Evolutionary conservation across 2,797 vertebrate genomes (phyloP), one percentile per base, ranked within the genome.

Genomic region (Cyprinodon diabolis): DNA sequence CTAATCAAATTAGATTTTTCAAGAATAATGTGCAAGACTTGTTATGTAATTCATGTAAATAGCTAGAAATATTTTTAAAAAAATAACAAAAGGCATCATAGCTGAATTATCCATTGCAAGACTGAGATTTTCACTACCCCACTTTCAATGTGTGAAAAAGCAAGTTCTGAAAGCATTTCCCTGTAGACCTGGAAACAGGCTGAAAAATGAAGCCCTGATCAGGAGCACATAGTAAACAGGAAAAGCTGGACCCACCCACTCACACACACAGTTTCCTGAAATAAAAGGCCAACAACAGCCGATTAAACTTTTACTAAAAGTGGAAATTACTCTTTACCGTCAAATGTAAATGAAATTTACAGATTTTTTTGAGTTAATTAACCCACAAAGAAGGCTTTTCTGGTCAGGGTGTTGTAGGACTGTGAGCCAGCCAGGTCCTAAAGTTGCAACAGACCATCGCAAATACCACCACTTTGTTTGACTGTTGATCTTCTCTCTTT

Each of bases 211-310:
- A 63, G 60, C 47, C 71, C 21, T 37, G 75, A 71, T 23, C 21
- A 54, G 69, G 51, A 84, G 12, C 55, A 63, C 66, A 71, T 67
- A 84, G 68, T 87, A 87, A 91, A 90, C 87, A 90, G 90, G 86
- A 90, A 89, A 73, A 25, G 57, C 12, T 5, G 30, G 35, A 75
- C 68, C 69, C 82, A 73, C 82, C 70, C 77, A 75, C 69, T 69
- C 80, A 67, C 40, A 25, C 74, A 79, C 69, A 47, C 21, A 1
- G 37, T 77, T 84, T 88, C 84, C 82, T 82, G 68, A 57, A 63
- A n/a, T n/a, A 74, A 71, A 51, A 40, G 35, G 11, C 37, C 23
- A 51, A 51, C 49, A 51, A 51, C 4, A 6, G 49, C 49, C 49
- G 17, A 51, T 51, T 1, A 37, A 14, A 1, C 12, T 7, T 37